Evolutionary conservation across 1,140 invertebrate genomes (phyloP).

Genomic region (Periplaneta americana): DNA sequence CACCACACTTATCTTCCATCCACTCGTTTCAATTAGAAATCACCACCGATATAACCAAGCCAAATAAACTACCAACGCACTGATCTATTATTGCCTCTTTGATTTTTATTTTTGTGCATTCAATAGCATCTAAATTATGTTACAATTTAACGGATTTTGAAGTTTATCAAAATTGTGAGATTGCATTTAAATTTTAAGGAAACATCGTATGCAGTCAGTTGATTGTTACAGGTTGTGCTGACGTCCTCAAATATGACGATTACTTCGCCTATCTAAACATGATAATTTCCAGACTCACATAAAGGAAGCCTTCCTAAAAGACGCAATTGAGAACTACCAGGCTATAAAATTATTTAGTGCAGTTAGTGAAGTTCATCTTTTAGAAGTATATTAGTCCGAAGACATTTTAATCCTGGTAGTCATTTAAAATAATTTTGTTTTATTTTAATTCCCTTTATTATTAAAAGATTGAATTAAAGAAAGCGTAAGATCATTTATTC

Average conservation of each 20-base stretch:
- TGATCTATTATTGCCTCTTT: neutral
- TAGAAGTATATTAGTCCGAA: neutral
- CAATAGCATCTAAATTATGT: neutral
- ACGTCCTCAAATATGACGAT: neutral
- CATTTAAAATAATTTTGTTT: neutral
- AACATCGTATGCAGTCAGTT: neutral
- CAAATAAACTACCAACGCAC: neutral
- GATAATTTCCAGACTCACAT: neutral
- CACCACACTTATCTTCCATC: neutral
- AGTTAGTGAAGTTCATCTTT: neutral
- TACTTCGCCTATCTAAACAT: no score
- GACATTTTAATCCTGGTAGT: neutral
- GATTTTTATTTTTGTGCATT: neutral
- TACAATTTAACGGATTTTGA: neutral
- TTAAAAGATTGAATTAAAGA: neutral
- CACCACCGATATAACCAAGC: neutral
- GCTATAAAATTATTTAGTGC: neutral
- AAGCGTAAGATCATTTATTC: neutral
- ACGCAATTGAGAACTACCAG: neutral
- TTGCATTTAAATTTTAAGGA: neutral
- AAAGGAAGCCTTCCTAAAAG: neutral
- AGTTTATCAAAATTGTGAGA: neutral
- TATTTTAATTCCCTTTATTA: neutral
- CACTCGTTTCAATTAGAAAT: neutral
- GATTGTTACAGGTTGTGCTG: neutral